phyloP scores from a whole-genome alignment of 2,888 invertebrate genomes.

The Scrobipalpa costella region DNA sequence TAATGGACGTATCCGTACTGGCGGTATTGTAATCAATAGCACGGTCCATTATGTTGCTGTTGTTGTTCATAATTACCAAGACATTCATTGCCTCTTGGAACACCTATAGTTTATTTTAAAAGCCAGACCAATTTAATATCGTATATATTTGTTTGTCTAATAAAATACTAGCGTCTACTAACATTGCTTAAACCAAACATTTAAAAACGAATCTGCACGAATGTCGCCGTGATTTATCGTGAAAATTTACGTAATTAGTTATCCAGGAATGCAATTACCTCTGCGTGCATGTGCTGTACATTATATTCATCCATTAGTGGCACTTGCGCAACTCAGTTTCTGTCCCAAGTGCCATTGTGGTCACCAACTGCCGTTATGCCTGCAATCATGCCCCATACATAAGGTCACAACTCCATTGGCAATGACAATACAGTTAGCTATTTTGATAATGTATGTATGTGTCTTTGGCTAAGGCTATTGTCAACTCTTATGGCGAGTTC shows the following conservation, averaged over 20 bases:
- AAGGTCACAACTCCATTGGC: conserved; percentile 44
- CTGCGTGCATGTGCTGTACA: conserved; percentile 36
- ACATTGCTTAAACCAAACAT: neutral
- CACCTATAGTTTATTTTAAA: conserved; percentile 2
- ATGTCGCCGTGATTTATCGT: conserved; percentile 12
- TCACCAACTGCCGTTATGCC: conserved; percentile 35
- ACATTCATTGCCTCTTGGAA: conserved; percentile 5
- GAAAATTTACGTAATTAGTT: conserved; percentile 23
- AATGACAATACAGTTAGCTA: conserved; percentile 50
- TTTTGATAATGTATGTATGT: conserved; percentile 43
- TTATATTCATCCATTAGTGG: conserved; percentile 42
- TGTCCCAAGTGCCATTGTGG: conserved; percentile 26
- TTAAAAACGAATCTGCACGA: conserved; percentile 10
- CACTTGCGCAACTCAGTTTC: conserved; percentile 30
- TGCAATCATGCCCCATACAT: conserved; percentile 27
- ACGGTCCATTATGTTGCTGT: conserved; percentile 4
- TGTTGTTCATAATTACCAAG: neutral
- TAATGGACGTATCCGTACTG: conserved; percentile 33
- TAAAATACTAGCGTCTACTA: neutral
- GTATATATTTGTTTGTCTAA: neutral
- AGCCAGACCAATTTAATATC: neutral
- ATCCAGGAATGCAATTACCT: conserved; percentile 50
- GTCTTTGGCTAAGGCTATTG: conserved; percentile 30
- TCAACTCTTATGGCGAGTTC: conserved; percentile 30
- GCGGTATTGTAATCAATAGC: conserved; percentile 15